phyloP scores from a whole-genome alignment of 2,888 invertebrate species.

The Hartigia nigra region DNA sequence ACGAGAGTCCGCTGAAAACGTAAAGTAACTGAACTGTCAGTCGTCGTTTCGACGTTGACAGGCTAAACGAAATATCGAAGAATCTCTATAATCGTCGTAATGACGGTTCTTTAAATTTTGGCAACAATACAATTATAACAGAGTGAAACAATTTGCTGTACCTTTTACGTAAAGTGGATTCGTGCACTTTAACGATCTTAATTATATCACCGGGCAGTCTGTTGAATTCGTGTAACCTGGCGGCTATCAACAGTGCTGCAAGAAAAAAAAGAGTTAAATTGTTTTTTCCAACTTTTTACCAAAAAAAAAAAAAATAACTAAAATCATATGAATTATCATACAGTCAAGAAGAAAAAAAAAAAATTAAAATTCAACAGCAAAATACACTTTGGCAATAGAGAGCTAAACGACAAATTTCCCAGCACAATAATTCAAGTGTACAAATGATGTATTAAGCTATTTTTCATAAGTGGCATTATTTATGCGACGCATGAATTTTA shows the following conservation, averaged over 20 bases:
- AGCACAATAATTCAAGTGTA: neutral
- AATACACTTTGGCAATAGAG: no score
- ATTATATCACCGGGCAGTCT: constrained; percentile 89
- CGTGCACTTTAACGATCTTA: constrained; percentile 95
- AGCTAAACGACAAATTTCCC: no score
- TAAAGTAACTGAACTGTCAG: no score
- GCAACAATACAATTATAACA: neutral
- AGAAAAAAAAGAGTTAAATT: constrained; percentile 28
- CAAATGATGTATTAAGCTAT: neutral
- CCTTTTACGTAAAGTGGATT: constrained; percentile 90
- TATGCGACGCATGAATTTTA: neutral
- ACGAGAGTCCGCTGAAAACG: no score
- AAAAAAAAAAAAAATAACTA: neutral
- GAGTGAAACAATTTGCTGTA: constrained; percentile 45
- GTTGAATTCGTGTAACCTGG: constrained; percentile 91
- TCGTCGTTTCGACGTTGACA: no score
- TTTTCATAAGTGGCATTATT: neutral
- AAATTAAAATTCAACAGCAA: neutral
- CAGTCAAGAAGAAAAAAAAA: neutral
- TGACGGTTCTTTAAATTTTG: no score
- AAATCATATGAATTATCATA: neutral
- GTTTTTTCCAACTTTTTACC: neutral
- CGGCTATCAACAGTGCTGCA: constrained; percentile 91
- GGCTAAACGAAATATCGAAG: no score
- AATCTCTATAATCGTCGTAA: no score